These are phyloP conservation scores for Girardinus metallicus DNA, from an alignment of 2,797 vertebrate genomes.

Conservation along the genomic window DNA sequence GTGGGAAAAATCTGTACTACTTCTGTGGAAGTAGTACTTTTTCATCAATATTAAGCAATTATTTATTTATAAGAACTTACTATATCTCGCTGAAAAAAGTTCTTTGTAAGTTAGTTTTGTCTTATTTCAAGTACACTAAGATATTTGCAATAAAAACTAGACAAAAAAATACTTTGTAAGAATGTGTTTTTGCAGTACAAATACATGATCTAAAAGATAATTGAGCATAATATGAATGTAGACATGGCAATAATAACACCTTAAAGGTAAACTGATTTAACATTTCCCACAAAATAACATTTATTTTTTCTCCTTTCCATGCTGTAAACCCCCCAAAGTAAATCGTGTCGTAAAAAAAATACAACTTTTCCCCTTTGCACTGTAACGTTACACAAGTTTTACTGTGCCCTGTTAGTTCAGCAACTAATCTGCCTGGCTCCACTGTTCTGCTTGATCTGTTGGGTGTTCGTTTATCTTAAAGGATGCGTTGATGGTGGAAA, in stretches of 20 bases:
- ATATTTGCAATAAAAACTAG: no score
- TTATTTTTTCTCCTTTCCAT: background rate
- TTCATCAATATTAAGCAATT: no score
- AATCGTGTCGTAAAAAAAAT: background rate
- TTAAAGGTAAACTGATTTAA: background rate
- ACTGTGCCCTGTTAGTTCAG: background rate
- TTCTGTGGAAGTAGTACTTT: no score
- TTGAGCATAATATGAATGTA: background rate
- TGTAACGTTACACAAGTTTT: background rate
- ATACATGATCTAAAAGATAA: background rate
- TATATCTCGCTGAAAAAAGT: no score
- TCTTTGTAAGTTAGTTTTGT: no score
- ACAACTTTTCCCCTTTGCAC: conserved; percentile 28
- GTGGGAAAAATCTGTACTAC: no score
- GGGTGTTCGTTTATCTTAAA: conserved; percentile 24
- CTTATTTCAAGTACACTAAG: no score
- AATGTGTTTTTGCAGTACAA: background rate
- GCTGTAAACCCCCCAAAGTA: background rate
- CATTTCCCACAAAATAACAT: background rate
- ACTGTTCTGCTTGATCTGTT: conserved; percentile 1
- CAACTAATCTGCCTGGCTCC: background rate
- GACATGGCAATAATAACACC: background rate
- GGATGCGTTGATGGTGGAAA: conserved; percentile 9
- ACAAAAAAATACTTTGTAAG: no score
- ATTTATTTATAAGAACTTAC: no score